Base-by-base conservation (phyloP, 2,113 vertebrate genomes). In the Leptobrachium ailaonicum region DNA sequence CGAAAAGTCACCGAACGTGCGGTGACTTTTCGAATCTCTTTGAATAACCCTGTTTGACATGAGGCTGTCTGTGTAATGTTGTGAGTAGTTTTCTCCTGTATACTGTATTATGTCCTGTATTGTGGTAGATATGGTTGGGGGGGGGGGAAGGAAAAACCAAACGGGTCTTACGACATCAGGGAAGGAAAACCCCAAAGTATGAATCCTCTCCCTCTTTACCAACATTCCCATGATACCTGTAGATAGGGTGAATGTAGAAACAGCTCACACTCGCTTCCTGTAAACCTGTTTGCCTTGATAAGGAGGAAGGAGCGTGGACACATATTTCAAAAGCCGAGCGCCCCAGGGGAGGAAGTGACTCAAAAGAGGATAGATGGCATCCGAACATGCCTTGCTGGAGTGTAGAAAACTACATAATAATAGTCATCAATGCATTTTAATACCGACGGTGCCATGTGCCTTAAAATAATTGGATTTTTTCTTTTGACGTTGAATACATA, bases 271-370 rank as follows among this genome's bases (percentile, higher is more conserved):
- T 45, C 41, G 44, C 58, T 68, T 78, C 56, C 56, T 66, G 68
- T 71, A 32, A 58, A 60, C 45, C n/a, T 14, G 42, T 45, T 78
- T 64, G 32, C 60, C 69, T 53, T 63, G 69, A 77, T 54, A 79
- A 66, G 62, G 40, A 73, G 70, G 58, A 66, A 73, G 77, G 9
- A 73, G 41, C 56, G 40, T 73, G 47, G 45, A 79, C 70, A 71
- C 45, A 2, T 6, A 63, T 47, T 78, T 70, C n/a, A 58, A 71
- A 71, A 47, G 67, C 68, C 45, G 54, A 50, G 20, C 53, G 47
- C n/a, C 77, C 40, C 70, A 6, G 40, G 60, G 45, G 77, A 79
- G 70, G 60, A 72, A 72, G 50, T 79, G 77, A 79, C 32, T 72
- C 69, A 72, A 64, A 73, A 40, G 41, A 12, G n/a, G 13, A 73